Conservation (phyloP, 2,797 vertebrate genomes). For the Tenualosa thibaudeaui region DNA sequence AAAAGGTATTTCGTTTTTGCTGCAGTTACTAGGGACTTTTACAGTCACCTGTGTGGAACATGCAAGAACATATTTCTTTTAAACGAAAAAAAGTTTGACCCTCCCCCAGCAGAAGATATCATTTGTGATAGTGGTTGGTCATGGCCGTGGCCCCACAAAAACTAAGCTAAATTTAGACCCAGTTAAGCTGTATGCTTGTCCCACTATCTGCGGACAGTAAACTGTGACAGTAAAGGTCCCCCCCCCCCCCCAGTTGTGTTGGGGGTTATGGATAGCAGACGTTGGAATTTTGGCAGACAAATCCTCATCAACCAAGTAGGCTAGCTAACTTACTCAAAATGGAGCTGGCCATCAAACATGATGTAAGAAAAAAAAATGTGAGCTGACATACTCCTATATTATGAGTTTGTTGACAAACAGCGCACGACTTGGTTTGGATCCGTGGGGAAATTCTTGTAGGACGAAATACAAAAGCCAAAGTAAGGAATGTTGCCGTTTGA, state of each 20-base stretch:
- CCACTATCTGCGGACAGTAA: background rate
- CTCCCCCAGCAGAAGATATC: background rate
- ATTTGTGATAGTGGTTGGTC: background rate
- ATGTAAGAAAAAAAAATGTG: background rate
- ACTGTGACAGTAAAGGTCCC: background rate
- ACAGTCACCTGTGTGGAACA: background rate
- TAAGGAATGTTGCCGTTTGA: conserved; percentile 56
- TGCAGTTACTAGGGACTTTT: background rate
- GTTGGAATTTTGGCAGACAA: background rate
- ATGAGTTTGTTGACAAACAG: background rate
- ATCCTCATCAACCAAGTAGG: background rate
- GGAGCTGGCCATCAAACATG: background rate
- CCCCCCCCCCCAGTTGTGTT: background rate
- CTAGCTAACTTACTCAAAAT: background rate
- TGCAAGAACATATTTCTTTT: background rate
- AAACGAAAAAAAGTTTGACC: background rate
- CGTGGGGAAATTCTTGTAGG: background rate
- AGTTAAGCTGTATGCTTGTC: background rate
- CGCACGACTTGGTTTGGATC: background rate
- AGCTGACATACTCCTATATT: background rate
- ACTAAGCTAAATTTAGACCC: background rate
- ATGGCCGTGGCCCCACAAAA: background rate
- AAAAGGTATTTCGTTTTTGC: background rate
- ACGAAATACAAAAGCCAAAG: conserved; percentile 66
- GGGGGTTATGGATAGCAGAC: background rate